A percentile compares a stretch with the other conserved stretches of the same genome.
phyloP scores from a whole-genome alignment of 2,888 invertebrate species.

The Rutpela maculata region DNA sequence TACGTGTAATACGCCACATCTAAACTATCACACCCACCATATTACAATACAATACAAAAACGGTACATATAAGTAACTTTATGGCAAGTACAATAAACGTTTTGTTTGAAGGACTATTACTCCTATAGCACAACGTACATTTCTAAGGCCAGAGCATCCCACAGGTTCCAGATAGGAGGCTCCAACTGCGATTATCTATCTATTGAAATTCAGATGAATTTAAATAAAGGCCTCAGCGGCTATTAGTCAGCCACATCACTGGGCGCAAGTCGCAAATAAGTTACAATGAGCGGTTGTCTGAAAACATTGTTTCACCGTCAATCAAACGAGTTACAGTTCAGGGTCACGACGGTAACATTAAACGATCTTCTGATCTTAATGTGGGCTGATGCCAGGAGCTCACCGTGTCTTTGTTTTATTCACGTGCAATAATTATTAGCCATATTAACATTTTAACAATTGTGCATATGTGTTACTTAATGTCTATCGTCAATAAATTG shows the following conservation, averaged over 20 bases:
- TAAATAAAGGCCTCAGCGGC: conserved; percentile 16
- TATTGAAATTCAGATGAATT: conserved; percentile 37
- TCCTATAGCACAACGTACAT: conserved; percentile 22
- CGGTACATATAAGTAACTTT: conserved; percentile 22
- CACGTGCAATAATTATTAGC: conserved; percentile 14
- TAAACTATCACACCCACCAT: conserved; percentile 29
- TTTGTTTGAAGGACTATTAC: conserved; percentile 34
- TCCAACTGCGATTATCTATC: conserved; percentile 23
- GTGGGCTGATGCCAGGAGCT: conserved; percentile 34
- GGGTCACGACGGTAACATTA: conserved; percentile 39
- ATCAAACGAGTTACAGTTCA: conserved; percentile 41
- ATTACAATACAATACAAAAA: conserved; percentile 39
- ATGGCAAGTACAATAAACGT: conserved; percentile 17
- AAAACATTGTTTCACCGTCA: conserved; percentile 43
- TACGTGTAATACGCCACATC: conserved; percentile 26
- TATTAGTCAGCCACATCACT: conserved; percentile 34
- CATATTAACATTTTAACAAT: conserved; percentile 7
- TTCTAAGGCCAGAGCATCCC: conserved; percentile 38
- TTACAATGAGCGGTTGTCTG: conserved; percentile 32
- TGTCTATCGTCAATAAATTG: background rate
- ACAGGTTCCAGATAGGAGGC: conserved; percentile 32
- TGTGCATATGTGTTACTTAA: background rate
- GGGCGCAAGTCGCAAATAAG: conserved; percentile 33
- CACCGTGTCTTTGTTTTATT: conserved; percentile 17
- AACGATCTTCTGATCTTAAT: conserved; percentile 24